Base-by-base conservation (phyloP, 2,888 invertebrate species). In the Drosophila kuntzei region DNA sequence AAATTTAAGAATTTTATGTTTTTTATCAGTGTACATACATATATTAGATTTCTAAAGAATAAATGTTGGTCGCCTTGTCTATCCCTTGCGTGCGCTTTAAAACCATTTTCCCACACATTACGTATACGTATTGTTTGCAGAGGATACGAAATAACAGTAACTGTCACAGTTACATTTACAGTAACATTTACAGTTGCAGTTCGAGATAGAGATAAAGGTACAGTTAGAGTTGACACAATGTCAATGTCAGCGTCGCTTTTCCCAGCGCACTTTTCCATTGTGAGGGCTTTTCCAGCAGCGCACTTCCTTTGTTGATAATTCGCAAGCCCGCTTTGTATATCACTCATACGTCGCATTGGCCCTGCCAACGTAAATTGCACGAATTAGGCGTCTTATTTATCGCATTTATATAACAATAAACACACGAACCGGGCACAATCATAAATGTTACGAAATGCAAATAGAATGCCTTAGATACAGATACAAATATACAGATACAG, bases 321-420 rank as follows among this genome's bases (percentile, higher is more conserved):
- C 43, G 34, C 46, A 7, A 29, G 46, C 51, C 22, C n/a, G 22
- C 66, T 65, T 76, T 72, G 62, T 63, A 66, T 73, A 72, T 76
- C 77, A 77, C 78, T 77, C 74, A 77, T 74, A 74, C 76, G 79
- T 79, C 68, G 44, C 50, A 53, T 72, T 73, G 70, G 53, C 67
- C 61, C 53, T 71, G 76, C 51, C 49, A 57, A 18, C 47, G 60
- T 51, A 67, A 81, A 84, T 80, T 71, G 81, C 67, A 66, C 55
- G 64, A 81, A 82, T 79, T 82, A 79, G 81, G 67, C 74, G 54
- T 63, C 71, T 68, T 76, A 65, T 76, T 76, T 74, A 74, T 65
- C 20, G 51, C 57, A 37, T 72, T 78, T 72, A 70, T 71, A 73
- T 77, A 77, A 68, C 64, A 29, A 43, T 50, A 39, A 66, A 32